Percentiles rank a stretch among this genome's conserved stretches.
These are phyloP conservation scores for Pao palembangensis DNA, from an alignment of 2,113 vertebrate species.

Conservation along the genomic window DNA sequence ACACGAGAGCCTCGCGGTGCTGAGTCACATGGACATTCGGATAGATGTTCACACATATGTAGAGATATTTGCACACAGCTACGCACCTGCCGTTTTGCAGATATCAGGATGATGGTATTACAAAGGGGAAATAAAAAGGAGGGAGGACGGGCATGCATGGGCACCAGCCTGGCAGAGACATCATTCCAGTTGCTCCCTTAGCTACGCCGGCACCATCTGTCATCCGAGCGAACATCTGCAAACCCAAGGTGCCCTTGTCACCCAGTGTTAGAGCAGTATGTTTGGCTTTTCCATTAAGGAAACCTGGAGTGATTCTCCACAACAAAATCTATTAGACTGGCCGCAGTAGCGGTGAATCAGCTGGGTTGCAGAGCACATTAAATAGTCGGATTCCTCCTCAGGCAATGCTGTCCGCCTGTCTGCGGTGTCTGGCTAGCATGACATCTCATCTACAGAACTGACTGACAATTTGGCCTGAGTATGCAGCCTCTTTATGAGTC, in stretches of 20 bases:
- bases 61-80: slow-evolving; percentile 4
- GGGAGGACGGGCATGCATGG: slow-evolving; percentile 46
- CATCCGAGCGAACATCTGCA: slow-evolving; percentile 81
- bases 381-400: slow-evolving; percentile 55
- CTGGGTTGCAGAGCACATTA: slow-evolving; percentile 52
- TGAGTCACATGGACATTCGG: slow-evolving; percentile 35
- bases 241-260: slow-evolving; percentile 84
- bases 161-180: slow-evolving; percentile 73
- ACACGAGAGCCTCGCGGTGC: slow-evolving; percentile 8
- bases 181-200: slow-evolving; percentile 70
- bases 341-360: slow-evolving; percentile 54
- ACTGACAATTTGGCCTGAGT: slow-evolving; percentile 61
- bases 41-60: slow-evolving; percentile 5
- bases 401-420: slow-evolving; percentile 52
- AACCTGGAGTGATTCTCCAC: slow-evolving; percentile 66
- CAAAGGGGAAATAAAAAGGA: slow-evolving; percentile 36
- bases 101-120: slow-evolving; percentile 40
- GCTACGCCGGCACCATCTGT: slow-evolving; percentile 78
- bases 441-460: slow-evolving; percentile 58
- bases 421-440: slow-evolving; percentile 59
- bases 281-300: slow-evolving; percentile 75
- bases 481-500: slow-evolving; percentile 49
- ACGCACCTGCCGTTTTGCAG: slow-evolving; percentile 27
- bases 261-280: slow-evolving; percentile 73
- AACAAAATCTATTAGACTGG: slow-evolving; percentile 60